Evolutionary conservation across 1,140 invertebrate genomes (phyloP), one percentile per base, ranked within the genome.

Genomic region (Trypoxylus dichotomus): DNA sequence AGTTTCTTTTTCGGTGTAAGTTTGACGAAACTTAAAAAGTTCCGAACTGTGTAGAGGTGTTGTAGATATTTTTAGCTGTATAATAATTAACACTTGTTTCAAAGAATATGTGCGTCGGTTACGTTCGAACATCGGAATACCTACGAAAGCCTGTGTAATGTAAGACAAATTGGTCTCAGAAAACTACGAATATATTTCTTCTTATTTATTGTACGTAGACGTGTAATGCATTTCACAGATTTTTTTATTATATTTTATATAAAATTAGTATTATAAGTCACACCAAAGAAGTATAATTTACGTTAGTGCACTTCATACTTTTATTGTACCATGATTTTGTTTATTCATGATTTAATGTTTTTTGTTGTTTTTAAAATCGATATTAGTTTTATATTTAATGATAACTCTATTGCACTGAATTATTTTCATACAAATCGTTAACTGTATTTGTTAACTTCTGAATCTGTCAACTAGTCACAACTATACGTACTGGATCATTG

Each of bases 201-300:
- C 60, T 68, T 68, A 68, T 68, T 68, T 68, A 68, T 68, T 68
- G 27, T 68, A 29, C 8, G 60, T 68, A 68, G 21, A 77, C n/a
- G 29, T 74, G 79, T 78, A 63, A 78, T 81, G 77, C 76, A 81
- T 80, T 83, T 81, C 75, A 77, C 78, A 82, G 79, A 82, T 81
- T 82, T 77, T n/a, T 84, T 81, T 81, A 82, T 80, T 81, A 80
- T 81, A 83, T 82, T 84, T 82, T 84, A 83, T 83, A 81, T 85
- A 37, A 76, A 75, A 79, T 80, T 83, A 82, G 78, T 78, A 76
- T 80, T 72, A 21, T 84, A 84, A 84, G 83, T 78, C 63, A 85
- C 84, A 85, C 84, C 84, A 85, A 85, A 85, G 84, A 85, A 81
- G 79, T 79, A 82, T 79, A 77, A 72, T 82, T 83, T 83, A 81